Evolutionary conservation across 2,797 vertebrate genomes (phyloP), one percentile per base, ranked within the genome.

Genomic region (Benthosema pterotum): DNA sequence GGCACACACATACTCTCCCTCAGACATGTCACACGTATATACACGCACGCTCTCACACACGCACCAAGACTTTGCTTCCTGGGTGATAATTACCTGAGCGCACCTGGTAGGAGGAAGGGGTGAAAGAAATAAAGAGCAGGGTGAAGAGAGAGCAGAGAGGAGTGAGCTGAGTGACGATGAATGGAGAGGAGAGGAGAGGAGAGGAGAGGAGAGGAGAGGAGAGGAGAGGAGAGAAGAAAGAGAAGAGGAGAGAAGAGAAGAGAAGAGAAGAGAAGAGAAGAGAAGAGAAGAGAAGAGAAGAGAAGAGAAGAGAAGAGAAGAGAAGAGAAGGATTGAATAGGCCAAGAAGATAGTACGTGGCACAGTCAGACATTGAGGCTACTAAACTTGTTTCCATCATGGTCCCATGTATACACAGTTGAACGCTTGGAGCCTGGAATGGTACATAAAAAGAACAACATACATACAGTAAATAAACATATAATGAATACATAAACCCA

Each of bases 21-120:
- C 12, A n/a, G 1, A 13, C 43, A 45, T 12, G 13, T 25, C 43
- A n/a, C 43, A 46, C 43, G n/a, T 12, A 46, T 12, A 5, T 12
- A 45, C 43, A n/a, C n/a, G 5, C 43, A 46, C 43, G 5, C 43
- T 12, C 43, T 1, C 43, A 46, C 43, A 2, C 43, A 46, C 12
- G 5, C 43, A 46, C 67, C 55, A 9, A 12, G 4, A 15, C 49
- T 75, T n/a, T 57, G 51, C 65, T 83, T 87, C 78, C 77, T 87
- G 73, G 81, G 79, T 83, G 80, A 83, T 84, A 3, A 25, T 25
- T 79, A 83, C 80, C 65, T 5, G 57, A 68, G 42, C 50, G 67
- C 74, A 80, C 83, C 88, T 75, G 79, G 79, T 65, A 77, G 63
- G 60, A 11, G 18, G 16, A 17, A 8, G 11, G 18, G 18, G 17